A percentile compares a stretch with the other conserved stretches of the same genome.
These are phyloP conservation scores for Anomalospiza imberbis DNA, from an alignment of 2,797 vertebrate species.

Conservation along the genomic window DNA sequence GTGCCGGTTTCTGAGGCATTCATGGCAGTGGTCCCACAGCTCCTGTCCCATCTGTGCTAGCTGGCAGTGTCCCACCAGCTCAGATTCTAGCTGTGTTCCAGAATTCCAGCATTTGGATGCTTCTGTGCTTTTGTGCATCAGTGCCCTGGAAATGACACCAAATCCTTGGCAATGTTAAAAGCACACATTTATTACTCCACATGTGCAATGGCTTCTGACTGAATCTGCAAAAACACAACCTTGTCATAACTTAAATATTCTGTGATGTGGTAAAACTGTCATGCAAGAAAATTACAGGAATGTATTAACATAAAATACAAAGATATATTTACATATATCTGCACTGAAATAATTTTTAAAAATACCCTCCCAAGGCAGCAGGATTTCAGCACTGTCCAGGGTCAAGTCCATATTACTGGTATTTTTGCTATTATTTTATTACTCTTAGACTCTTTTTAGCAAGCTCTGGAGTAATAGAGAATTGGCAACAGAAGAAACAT, in stretches of 20 bases:
- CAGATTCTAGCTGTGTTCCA: background rate
- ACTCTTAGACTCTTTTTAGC: background rate
- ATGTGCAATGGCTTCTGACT: background rate
- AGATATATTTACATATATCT: constrained; percentile 12
- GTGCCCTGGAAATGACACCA: background rate
- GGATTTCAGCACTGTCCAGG: background rate
- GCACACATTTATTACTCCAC: constrained; percentile 62
- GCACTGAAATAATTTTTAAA: background rate
- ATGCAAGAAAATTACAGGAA: constrained; percentile 64
- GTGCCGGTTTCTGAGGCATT: accelerated
- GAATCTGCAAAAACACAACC: constrained; percentile 26
- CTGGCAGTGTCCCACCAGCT: background rate
- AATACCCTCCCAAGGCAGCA: background rate
- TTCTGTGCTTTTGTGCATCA: accelerated
- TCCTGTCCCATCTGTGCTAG: accelerated
- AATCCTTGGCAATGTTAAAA: constrained; percentile 1
- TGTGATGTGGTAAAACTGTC: background rate
- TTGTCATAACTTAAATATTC: background rate
- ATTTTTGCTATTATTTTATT: background rate
- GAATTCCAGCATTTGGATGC: background rate
- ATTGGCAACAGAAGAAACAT: background rate
- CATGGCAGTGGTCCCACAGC: background rate
- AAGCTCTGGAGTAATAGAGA: background rate
- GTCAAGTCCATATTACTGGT: background rate
- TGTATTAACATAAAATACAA: constrained; percentile 38